Conservation (phyloP, 2,888 invertebrate species). For the Rhabditoides inermis region DNA sequence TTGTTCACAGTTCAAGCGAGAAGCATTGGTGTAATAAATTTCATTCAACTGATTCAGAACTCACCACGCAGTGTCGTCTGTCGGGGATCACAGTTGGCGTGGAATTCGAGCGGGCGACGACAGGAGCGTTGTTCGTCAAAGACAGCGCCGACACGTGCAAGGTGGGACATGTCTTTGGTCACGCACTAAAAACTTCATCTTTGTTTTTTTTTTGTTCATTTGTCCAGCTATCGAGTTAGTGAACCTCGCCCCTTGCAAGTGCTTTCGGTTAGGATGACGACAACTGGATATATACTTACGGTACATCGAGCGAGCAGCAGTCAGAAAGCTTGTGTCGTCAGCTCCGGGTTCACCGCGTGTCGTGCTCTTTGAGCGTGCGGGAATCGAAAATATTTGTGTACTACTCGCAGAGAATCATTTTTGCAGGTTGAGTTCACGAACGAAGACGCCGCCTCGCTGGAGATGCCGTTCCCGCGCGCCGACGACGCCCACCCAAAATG, state of each 20-base stretch:
- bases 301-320: too few species aligned
- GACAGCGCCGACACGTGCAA: too few species aligned
- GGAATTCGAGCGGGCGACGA: constrained; percentile 29
- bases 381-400: too few species aligned
- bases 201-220: constrained; percentile 18
- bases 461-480: constrained; percentile 41
- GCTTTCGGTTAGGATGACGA: too few species aligned
- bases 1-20: background rate
- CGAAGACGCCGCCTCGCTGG: constrained; percentile 25
- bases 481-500: constrained; percentile 37
- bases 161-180: too few species aligned
- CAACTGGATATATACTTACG: too few species aligned
- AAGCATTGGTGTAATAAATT: background rate
- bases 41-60: constrained; percentile 12
- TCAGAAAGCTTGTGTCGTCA: too few species aligned
- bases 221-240: constrained; percentile 21
- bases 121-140: constrained; percentile 47
- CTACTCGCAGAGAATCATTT: too few species aligned
- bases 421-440: constrained; percentile 17
- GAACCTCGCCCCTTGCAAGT: too few species aligned
- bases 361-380: too few species aligned
- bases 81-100: constrained; percentile 41
- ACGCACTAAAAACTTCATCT: too few species aligned
- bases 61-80: constrained; percentile 46
- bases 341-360: too few species aligned